Conservation (phyloP, 2,797 vertebrate species). For the Peromyscus eremicus region DNA sequence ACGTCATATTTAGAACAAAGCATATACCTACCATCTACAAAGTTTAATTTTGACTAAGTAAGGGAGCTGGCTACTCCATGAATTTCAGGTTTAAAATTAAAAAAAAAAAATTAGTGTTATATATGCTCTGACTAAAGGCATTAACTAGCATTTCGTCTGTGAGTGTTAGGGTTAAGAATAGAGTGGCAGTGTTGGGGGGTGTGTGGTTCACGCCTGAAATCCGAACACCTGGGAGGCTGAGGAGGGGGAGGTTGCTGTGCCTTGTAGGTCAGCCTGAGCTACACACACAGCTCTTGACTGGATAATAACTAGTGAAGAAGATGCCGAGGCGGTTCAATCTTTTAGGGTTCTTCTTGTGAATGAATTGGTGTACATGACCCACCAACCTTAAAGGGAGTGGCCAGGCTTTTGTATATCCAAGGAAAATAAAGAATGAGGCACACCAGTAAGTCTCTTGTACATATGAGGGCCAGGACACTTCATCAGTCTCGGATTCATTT, state of each 20-base stretch:
- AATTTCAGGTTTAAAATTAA: conserved; percentile 3
- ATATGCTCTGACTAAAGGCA: background rate
- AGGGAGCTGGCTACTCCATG: background rate
- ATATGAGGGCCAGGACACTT: background rate
- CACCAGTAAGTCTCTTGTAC: background rate
- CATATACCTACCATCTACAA: background rate
- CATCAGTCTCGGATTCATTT: background rate
- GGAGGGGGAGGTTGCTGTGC: background rate
- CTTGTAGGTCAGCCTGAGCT: background rate
- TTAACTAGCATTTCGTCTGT: background rate
- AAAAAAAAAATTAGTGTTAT: background rate
- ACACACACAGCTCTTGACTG: background rate
- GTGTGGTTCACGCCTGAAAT: background rate
- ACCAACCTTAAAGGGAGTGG: background rate
- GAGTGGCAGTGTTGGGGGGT: background rate
- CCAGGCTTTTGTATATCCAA: background rate
- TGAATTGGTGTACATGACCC: background rate
- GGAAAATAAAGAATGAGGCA: background rate
- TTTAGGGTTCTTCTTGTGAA: background rate
- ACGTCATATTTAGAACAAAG: background rate
- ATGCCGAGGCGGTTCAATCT: background rate
- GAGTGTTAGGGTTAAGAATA: background rate
- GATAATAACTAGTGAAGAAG: background rate
- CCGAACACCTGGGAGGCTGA: background rate
- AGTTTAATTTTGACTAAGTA: background rate